Percentiles rank a stretch among this genome's conserved stretches.
These are phyloP conservation scores for Tachysurus vachellii DNA, from an alignment of 2,113 vertebrate species.

Conservation along the genomic window DNA sequence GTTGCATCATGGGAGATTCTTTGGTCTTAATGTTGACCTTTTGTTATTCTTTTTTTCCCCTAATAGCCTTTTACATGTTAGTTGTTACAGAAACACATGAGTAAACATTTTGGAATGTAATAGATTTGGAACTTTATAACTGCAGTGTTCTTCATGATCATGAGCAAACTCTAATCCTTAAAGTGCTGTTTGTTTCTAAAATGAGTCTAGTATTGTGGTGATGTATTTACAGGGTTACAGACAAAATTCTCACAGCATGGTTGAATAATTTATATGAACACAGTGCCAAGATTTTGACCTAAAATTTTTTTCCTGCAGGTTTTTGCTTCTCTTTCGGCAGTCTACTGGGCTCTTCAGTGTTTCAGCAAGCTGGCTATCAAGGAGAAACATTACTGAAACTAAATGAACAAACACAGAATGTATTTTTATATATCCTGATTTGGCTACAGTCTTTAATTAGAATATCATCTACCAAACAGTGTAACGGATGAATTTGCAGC, in stretches of 20 bases:
- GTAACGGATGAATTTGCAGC: background rate
- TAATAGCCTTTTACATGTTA: constrained; percentile 16
- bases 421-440: background rate
- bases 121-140: background rate
- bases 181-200: background rate
- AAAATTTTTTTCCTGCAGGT: constrained; percentile 67
- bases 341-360: constrained; percentile 81
- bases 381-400: constrained; percentile 70
- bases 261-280: background rate
- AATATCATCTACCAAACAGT: background rate
- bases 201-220: background rate
- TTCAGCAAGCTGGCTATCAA: constrained; percentile 63
- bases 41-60: constrained; percentile 28
- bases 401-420: background rate
- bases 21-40: constrained; percentile 73
- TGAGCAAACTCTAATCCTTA: background rate
- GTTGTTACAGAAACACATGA: background rate
- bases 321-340: constrained; percentile 79
- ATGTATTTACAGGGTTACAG: background rate
- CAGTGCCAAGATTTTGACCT: background rate
- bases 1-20: constrained; percentile 77
- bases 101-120: background rate
- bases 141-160: background rate
- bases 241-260: background rate
- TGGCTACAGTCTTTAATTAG: background rate